These are phyloP conservation scores for Loxodonta africana DNA, from an alignment of 2,113 vertebrate species.

Conservation along the genomic window DNA sequence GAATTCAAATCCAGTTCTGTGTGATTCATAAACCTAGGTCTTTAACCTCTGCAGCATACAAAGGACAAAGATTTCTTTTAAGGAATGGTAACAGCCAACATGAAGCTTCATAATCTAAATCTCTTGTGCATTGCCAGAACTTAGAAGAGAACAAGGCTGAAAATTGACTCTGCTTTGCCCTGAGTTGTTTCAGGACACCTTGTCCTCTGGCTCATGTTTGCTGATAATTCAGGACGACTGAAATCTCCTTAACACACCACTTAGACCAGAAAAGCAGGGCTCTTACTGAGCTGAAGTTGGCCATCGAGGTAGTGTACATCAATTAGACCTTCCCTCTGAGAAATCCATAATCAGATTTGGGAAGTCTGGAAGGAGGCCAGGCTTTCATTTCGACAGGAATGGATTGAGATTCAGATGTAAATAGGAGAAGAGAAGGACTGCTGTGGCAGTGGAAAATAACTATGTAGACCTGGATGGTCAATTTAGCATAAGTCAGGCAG, in stretches of 20 bases:
- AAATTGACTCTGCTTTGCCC: not conserved
- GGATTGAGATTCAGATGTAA: conserved; percentile 55
- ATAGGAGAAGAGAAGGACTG: conserved; percentile 50
- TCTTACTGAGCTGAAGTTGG: conserved; percentile 55
- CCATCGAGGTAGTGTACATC: conserved; percentile 18
- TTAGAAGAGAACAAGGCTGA: not conserved
- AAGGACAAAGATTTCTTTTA: conserved; percentile 52
- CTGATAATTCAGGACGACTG: conserved; percentile 65
- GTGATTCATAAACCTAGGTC: not conserved
- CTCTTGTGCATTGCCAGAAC: not conserved
- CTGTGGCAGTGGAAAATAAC: conserved; percentile 50
- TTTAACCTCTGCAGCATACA: not conserved
- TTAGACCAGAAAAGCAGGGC: conserved; percentile 50
- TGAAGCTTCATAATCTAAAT: conserved; percentile 31
- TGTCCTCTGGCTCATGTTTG: conserved; percentile 49
- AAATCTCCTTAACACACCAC: conserved; percentile 43
- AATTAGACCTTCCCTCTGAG: conserved; percentile 58
- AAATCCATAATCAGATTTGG: conserved; percentile 32
- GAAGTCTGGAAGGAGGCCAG: conserved; percentile 56
- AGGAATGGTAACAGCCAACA: conserved; percentile 14
- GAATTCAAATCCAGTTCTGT: not conserved
- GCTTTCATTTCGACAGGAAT: conserved; percentile 50
- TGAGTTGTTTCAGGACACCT: conserved; percentile 10
- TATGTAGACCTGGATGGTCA: fast-evolving
- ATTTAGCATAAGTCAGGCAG: conserved; percentile 55